Evolutionary conservation across 2,888 invertebrate genomes (phyloP).

Genomic region (Polydrusus pterygomalis): DNA sequence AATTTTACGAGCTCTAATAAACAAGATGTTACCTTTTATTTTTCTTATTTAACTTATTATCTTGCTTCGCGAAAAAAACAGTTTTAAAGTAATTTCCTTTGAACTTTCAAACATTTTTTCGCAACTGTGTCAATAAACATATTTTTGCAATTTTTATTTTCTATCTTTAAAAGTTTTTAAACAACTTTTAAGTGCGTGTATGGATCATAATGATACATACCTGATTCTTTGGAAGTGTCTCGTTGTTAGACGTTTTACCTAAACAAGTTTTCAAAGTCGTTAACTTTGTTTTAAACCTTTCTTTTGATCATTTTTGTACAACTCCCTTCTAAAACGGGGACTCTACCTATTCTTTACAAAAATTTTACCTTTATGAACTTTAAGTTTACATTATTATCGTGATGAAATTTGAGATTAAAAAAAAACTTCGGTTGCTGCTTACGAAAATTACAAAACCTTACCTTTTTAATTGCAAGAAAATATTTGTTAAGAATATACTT

Average conservation of each 20-base stretch:
- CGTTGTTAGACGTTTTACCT: neutral
- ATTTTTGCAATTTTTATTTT: no score
- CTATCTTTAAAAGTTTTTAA: no score
- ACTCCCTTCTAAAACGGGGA: neutral
- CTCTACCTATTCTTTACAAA: no score
- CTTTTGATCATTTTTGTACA: neutral
- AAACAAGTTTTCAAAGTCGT: neutral
- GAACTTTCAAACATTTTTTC: no score
- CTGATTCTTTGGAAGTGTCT: neutral
- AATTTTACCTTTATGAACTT: no score
- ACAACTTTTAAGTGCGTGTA: neutral
- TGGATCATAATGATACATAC: neutral
- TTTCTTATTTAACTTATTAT: slow-evolving; percentile 7
- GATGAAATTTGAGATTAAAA: no score
- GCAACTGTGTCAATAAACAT: no score
- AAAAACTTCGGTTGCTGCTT: no score
- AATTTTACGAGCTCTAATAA: slow-evolving; percentile 19
- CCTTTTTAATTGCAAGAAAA: no score
- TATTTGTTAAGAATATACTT: no score
- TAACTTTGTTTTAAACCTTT: neutral
- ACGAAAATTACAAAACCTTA: no score
- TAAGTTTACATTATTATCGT: no score
- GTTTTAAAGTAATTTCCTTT: slow-evolving; percentile 3
- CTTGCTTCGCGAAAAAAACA: neutral
- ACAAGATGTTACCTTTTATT: neutral